Evolutionary conservation across 2,888 invertebrate species (phyloP).

Genomic region (Imbricaverruca yamaguchii): DNA sequence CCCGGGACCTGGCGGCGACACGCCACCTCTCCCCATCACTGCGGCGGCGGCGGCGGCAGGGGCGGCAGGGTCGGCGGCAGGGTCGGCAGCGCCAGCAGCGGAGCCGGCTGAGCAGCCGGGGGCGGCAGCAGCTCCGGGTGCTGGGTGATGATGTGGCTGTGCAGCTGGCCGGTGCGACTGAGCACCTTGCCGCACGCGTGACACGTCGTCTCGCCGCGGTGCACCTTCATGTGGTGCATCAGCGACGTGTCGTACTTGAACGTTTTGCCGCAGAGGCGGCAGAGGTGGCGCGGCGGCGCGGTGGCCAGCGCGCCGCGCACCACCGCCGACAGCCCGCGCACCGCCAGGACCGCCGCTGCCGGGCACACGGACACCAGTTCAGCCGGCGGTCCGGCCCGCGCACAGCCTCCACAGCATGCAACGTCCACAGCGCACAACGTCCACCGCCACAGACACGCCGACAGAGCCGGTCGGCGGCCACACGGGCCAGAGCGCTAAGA

Average conservation of each 20-base stretch:
- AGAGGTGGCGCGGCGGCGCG: not conserved
- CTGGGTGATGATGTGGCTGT: slow-evolving; percentile 39
- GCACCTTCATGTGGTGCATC: slow-evolving; percentile 27
- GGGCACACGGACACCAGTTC: slow-evolving; percentile 32
- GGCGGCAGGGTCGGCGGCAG: slow-evolving; percentile 42
- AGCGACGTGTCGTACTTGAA: slow-evolving; percentile 16
- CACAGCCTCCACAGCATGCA: no score
- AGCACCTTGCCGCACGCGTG: slow-evolving; percentile 27
- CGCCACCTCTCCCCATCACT: slow-evolving; percentile 37
- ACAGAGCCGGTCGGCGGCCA: no score
- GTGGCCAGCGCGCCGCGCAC: not conserved
- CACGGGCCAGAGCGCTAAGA: no score
- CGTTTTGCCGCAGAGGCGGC: not conserved
- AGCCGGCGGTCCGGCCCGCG: slow-evolving; percentile 33
- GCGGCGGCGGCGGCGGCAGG: slow-evolving; percentile 34
- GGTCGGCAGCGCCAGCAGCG: no score
- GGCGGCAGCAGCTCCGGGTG: slow-evolving; percentile 41
- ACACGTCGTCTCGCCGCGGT: slow-evolving; percentile 27
- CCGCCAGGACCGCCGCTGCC: slow-evolving; percentile 27
- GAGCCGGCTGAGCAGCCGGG: slow-evolving; percentile 29
- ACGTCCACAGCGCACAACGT: no score
- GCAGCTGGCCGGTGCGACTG: slow-evolving; percentile 28
- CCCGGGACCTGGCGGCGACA: slow-evolving; percentile 27
- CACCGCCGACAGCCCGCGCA: slow-evolving; percentile 27
- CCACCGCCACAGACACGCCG: no score